These are phyloP conservation scores for Typhlomys cinereus DNA, from an alignment of 2,113 vertebrate species.

Conservation along the genomic window DNA sequence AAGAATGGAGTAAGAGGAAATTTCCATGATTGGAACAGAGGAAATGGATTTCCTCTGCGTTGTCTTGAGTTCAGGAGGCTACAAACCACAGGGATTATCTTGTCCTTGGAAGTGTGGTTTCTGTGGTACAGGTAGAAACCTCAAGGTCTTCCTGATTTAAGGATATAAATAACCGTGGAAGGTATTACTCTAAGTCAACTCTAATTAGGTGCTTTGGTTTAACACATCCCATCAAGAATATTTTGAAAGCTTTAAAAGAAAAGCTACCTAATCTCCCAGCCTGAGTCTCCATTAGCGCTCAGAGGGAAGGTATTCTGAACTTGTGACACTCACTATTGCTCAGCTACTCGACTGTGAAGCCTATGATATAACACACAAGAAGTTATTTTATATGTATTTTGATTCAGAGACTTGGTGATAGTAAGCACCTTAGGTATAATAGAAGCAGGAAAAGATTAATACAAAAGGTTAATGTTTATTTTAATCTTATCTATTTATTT, in stretches of 20 bases:
- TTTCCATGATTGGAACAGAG: not conserved
- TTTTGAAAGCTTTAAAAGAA: constrained; percentile 63
- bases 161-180: constrained; percentile 66
- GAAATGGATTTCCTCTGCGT: not conserved
- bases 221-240: constrained; percentile 60
- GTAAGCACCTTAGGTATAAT: not conserved
- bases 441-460: not conserved
- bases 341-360: not conserved
- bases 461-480: not conserved
- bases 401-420: not conserved
- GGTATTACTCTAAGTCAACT: constrained; percentile 64
- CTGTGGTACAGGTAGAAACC: constrained; percentile 61
- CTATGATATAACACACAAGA: not conserved
- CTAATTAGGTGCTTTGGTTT: constrained; percentile 75
- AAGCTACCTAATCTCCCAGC: constrained; percentile 25
- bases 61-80: constrained; percentile 40
- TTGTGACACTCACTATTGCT: not conserved
- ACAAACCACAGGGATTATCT: constrained; percentile 15
- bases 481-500: no score
- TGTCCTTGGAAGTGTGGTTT: constrained; percentile 56
- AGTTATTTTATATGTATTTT: not conserved
- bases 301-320: not conserved
- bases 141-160: constrained; percentile 61
- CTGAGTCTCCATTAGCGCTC: not conserved
- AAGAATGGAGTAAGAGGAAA: not conserved